Conservation (phyloP, 2,797 vertebrate species). For the Mionectes olivaceus region DNA sequence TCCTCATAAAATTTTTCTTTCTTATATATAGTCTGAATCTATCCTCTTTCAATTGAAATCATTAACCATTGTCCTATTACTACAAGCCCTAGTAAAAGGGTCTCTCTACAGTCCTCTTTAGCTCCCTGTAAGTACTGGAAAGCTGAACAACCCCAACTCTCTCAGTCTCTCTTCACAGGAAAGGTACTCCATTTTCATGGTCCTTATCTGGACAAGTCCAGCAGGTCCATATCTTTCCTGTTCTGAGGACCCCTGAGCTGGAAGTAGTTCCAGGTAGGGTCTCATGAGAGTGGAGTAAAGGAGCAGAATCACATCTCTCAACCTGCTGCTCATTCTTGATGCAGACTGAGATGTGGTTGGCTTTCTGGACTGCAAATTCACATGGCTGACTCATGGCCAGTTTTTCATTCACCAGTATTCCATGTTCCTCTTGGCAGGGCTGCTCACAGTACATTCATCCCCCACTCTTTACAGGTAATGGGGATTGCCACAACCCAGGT, state of each 20-base stretch:
- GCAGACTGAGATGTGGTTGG: fast-evolving
- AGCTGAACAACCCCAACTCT: fast-evolving
- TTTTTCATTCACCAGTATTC: neutral
- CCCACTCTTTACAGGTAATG: neutral
- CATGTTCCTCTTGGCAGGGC: neutral
- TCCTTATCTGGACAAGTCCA: neutral
- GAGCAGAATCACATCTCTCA: neutral
- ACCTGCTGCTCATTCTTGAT: neutral
- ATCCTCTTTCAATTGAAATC: neutral
- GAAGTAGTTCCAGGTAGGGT: neutral
- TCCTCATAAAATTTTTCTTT: neutral
- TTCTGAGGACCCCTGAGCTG: neutral
- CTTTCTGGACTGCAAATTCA: neutral
- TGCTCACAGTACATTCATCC: neutral
- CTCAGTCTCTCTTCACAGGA: neutral
- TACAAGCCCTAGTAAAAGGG: neutral
- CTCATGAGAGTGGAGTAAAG: fast-evolving
- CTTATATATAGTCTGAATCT: neutral
- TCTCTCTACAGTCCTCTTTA: neutral
- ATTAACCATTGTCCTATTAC: neutral
- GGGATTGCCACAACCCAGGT: fast-evolving
- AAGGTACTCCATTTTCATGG: neutral
- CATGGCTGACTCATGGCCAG: fast-evolving
- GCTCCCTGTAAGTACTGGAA: fast-evolving
- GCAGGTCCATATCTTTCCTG: neutral